Percentiles rank a stretch among this genome's conserved stretches.
These are phyloP conservation scores for Struthidea cinerea DNA, from an alignment of 2,113 vertebrate genomes.

Conservation along the genomic window DNA sequence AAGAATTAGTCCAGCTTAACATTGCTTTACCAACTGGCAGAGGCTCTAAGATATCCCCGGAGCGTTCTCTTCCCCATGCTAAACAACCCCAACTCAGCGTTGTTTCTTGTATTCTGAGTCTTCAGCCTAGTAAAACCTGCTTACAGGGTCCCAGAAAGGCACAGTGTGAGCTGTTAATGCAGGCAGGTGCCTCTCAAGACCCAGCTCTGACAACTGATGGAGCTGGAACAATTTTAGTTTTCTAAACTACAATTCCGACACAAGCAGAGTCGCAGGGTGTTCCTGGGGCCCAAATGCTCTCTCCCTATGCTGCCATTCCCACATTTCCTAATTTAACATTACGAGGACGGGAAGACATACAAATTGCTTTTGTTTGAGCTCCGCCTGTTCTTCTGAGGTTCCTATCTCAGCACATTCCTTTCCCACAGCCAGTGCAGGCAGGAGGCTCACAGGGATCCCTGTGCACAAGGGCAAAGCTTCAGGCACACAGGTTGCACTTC, in stretches of 20 bases:
- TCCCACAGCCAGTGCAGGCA: background rate
- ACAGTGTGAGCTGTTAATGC: background rate
- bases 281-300: background rate
- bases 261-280: background rate
- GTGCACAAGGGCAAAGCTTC: background rate
- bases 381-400: background rate
- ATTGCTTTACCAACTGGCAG: background rate
- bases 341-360: background rate
- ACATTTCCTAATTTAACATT: background rate
- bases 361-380: background rate
- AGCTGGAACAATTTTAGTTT: background rate
- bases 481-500: accelerated
- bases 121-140: background rate
- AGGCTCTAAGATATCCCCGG: background rate
- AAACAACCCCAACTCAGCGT: background rate
- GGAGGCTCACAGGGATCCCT: background rate
- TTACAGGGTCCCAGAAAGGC: background rate
- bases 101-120: background rate
- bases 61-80: background rate
- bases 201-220: background rate
- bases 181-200: background rate
- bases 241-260: background rate
- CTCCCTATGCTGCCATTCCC: background rate
- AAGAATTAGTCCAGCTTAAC: background rate
- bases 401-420: background rate